Evolutionary conservation across 2,113 vertebrate genomes (phyloP), one percentile per base, ranked within the genome.

Genomic region (Brachypodius melanocephalos): DNA sequence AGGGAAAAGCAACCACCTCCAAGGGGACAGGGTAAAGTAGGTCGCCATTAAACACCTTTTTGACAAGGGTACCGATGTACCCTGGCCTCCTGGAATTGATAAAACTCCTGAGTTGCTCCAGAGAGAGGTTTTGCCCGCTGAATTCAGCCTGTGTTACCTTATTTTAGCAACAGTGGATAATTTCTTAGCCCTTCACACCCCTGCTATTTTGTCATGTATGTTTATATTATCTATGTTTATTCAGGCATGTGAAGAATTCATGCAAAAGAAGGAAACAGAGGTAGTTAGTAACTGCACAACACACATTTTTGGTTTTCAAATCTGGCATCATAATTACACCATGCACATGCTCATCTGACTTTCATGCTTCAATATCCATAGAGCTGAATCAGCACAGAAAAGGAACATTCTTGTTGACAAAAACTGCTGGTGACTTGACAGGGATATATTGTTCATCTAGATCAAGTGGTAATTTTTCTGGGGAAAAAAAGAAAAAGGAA

Each of bases 351-450:
- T 77, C 61, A 69, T 92, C 76, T 57, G 31, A 85, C 31, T 95
- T 74, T 74, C 48, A 32, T 48, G 68, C 76, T 82, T 92, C 65
- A 72, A 12, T 67, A 95, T 63, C 59, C 51, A 49, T 26, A 81
- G 38, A 61, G 68, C 75, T 94, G 90, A 92, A 77, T 93, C 67
- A 81, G 83, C 79, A 92, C 26, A 74, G 55, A 88, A 89, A 84
- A 94, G 40, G 20, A 88, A 81, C n/a, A 28, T 84, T 86, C 55
- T 62, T 80, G 75, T 67, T 93, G 85, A 90, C 43, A 69, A 52
- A 90, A 86, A 63, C 63, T 90, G 63, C 68, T 81, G 55, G 76
- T 97, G 76, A 88, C 75, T 86, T 90, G 55, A 90, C 76, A 85
- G 43, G 43, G 63, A 2, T 73, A 31, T 74, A 36, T 84, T 87